These are phyloP conservation scores for Strigops habroptila DNA, from an alignment of 2,113 vertebrate species.

Conservation along the genomic window DNA sequence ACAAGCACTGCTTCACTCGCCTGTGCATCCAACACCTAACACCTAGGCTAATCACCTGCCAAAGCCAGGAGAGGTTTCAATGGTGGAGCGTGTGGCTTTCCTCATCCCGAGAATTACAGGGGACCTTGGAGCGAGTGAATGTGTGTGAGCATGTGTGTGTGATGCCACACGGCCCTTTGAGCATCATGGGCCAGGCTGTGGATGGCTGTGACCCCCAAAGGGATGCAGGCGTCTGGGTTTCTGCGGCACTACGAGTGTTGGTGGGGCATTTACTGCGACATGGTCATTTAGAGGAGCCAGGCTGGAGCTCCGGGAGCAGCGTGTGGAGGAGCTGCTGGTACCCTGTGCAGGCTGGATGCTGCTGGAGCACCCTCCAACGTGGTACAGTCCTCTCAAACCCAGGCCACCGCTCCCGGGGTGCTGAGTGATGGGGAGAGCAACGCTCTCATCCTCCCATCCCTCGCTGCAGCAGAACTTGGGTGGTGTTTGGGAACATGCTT, in stretches of 20 bases:
- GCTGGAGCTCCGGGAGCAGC: not conserved
- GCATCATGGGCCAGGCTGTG: not conserved
- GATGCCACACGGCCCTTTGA: not conserved
- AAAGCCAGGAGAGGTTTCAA: slow-evolving; percentile 4
- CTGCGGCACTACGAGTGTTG: not conserved
- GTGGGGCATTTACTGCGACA: slow-evolving; percentile 6
- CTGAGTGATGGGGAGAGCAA: not conserved
- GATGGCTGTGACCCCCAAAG: not conserved
- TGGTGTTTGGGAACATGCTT: not conserved
- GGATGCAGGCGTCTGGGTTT: slow-evolving; percentile 21
- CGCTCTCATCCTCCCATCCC: not conserved
- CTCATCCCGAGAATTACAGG: not conserved
- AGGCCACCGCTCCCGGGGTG: not conserved
- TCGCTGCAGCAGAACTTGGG: not conserved
- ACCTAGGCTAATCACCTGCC: not conserved
- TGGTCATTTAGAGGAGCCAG: not conserved
- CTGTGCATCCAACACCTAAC: not conserved
- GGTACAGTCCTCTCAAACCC: not conserved
- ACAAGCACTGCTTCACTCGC: slow-evolving; percentile 7
- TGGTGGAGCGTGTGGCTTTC: not conserved
- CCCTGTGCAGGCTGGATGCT: not conserved
- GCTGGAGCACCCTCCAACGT: not conserved
- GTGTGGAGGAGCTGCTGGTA: not conserved
- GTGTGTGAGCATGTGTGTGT: not conserved
- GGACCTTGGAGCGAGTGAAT: not conserved